These are phyloP conservation scores for Heterodera schachtii DNA, from an alignment of 1,140 invertebrate species.

Conservation along the genomic window DNA sequence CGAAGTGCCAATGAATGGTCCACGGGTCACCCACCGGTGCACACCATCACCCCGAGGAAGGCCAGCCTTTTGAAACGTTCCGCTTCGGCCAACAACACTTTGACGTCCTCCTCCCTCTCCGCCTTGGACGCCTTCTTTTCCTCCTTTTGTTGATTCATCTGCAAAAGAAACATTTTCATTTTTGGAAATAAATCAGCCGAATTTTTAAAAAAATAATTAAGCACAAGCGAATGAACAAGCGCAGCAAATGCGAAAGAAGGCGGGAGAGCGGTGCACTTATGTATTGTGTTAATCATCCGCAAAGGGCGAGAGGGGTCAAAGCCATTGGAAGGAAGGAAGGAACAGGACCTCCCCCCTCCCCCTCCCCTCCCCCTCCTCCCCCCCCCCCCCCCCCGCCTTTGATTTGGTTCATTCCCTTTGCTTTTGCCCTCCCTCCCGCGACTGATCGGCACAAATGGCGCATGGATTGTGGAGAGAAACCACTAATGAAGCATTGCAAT, in stretches of 20 bases:
- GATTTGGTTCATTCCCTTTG: neutral
- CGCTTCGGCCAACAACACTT: conserved; percentile 34
- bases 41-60: conserved; percentile 49
- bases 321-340: neutral
- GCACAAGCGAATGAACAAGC: no score
- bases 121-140: neutral
- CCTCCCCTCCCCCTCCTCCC: no score
- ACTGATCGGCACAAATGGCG: neutral
- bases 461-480: neutral
- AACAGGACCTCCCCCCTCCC: neutral
- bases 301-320: neutral
- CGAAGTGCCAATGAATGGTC: neutral
- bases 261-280: neutral
- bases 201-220: no score
- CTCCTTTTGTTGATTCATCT: neutral
- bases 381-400: no score
- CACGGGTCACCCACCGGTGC: conserved; percentile 16
- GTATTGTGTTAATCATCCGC: neutral
- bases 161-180: neutral
- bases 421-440: neutral
- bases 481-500: neutral
- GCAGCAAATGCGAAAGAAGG: neutral
- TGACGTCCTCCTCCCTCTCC: conserved; percentile 21
- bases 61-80: conserved; percentile 42
- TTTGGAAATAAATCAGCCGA: neutral